Conservation (phyloP, 2,113 vertebrate genomes). For the Peromyscus polionotus region DNA sequence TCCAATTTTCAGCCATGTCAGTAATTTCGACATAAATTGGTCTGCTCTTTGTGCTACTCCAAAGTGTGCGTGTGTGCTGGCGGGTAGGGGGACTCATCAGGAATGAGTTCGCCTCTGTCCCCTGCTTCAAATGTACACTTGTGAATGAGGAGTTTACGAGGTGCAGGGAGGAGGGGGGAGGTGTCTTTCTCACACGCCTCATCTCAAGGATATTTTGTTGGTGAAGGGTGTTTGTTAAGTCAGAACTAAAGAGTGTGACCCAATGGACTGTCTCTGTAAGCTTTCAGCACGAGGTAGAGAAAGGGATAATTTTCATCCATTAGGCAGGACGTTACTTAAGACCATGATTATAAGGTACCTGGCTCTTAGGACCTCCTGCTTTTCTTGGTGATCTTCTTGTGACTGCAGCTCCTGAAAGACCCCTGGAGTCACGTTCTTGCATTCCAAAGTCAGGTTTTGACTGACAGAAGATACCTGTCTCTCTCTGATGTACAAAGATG, state of each 20-base stretch:
- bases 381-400: not conserved
- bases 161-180: fast-evolving
- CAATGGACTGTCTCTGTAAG: not conserved
- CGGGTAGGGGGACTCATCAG: not conserved
- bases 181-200: not conserved
- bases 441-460: not conserved
- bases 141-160: not conserved
- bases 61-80: not conserved
- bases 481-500: not conserved
- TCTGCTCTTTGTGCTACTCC: not conserved
- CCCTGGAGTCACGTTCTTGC: fast-evolving
- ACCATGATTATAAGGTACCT: not conserved
- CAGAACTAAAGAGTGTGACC: not conserved
- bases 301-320: not conserved
- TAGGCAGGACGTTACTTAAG: not conserved
- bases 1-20: not conserved
- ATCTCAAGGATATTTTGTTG: not conserved
- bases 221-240: not conserved
- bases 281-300: not conserved
- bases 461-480: not conserved
- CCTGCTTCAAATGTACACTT: not conserved
- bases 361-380: not conserved
- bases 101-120: not conserved
- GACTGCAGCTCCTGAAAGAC: not conserved
- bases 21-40: constrained; percentile 58